Percentiles rank a stretch among this genome's conserved stretches.
These are phyloP conservation scores for Lasioglossum morio DNA, from an alignment of 2,888 invertebrate genomes.

Conservation along the genomic window DNA sequence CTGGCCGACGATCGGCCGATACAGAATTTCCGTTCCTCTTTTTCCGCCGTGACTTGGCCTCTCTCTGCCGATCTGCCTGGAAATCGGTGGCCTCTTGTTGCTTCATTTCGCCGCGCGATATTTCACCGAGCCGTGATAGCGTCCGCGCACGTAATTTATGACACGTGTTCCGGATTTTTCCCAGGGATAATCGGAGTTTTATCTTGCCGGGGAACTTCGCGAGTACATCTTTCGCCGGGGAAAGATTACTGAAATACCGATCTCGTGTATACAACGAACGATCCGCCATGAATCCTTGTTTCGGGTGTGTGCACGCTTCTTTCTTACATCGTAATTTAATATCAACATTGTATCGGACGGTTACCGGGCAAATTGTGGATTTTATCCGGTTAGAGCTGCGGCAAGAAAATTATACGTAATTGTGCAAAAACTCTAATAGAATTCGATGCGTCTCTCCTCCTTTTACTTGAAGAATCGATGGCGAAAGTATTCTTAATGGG, in stretches of 20 bases:
- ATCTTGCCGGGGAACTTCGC: slow-evolving; percentile 20
- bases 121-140: slow-evolving; percentile 30
- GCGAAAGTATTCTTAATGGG: not conserved
- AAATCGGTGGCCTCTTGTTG: slow-evolving; percentile 25
- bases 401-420: not conserved
- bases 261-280: not conserved
- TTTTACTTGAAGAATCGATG: not conserved
- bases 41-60: slow-evolving; percentile 24
- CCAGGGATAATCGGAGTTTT: slow-evolving; percentile 30
- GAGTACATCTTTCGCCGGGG: slow-evolving; percentile 21
- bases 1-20: slow-evolving; percentile 47
- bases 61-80: slow-evolving; percentile 17
- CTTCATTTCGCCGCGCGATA: slow-evolving; percentile 9
- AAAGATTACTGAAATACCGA: slow-evolving; percentile 25
- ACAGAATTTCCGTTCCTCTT: slow-evolving; percentile 54
- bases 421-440: not conserved
- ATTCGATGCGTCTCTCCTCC: not conserved
- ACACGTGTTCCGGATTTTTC: slow-evolving; percentile 42
- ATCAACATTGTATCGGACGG: slow-evolving; percentile 6
- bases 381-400: not conserved
- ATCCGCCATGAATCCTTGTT: slow-evolving; percentile 29
- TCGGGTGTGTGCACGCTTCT: not conserved
- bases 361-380: not conserved
- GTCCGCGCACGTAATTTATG: slow-evolving; percentile 44
- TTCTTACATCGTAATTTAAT: not conserved